phyloP scores from a whole-genome alignment of 1,140 invertebrate species.

The Hylaeus anthracinus region DNA sequence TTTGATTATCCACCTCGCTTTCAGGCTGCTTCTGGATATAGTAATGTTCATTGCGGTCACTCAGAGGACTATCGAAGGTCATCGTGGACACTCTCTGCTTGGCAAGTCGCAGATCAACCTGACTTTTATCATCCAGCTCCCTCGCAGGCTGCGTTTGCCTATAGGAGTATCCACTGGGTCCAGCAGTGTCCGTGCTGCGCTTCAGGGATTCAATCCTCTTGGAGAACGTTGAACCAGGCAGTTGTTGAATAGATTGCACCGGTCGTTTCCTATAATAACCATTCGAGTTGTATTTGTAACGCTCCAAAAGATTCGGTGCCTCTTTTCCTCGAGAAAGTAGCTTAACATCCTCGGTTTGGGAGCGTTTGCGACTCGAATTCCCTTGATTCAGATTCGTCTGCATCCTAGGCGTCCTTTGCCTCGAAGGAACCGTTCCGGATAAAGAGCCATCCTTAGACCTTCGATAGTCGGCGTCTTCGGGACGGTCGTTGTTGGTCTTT shows the following conservation, averaged over 20 bases:
- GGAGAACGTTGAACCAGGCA: too few relatives aligned
- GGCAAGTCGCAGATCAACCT: background rate
- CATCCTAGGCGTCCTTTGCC: background rate
- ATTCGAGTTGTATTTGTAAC: constrained; percentile 5
- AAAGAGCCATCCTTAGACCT: background rate
- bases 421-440: background rate
- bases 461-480: background rate
- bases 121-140: background rate
- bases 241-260: background rate
- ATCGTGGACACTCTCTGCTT: background rate
- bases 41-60: constrained; percentile 6
- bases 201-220: constrained; percentile 11
- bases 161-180: background rate
- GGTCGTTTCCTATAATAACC: background rate
- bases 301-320: background rate
- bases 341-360: background rate
- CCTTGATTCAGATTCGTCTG: background rate
- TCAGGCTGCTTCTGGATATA: background rate
- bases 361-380: background rate
- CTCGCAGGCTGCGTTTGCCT: background rate
- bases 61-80: constrained; percentile 36
- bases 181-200: background rate
- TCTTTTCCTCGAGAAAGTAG: background rate
- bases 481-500: background rate
- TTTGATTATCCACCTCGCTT: background rate